phyloP scores from a whole-genome alignment of 1,140 invertebrate species.

The Bemisia tabaci region DNA sequence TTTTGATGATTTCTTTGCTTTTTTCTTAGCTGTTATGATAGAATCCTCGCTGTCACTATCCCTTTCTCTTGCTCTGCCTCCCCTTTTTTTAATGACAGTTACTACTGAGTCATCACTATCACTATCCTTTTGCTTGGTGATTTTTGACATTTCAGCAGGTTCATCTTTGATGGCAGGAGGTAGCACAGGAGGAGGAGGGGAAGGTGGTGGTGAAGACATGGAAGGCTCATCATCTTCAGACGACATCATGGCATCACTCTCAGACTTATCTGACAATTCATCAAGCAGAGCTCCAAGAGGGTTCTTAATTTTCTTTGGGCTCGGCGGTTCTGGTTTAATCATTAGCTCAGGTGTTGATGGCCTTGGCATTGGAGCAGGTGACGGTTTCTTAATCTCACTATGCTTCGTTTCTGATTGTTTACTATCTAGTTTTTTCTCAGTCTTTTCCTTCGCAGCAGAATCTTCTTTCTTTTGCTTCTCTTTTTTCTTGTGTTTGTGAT shows the following conservation, averaged over 20 bases:
- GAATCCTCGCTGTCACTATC: background rate
- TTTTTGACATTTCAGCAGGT: background rate
- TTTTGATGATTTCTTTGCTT: background rate
- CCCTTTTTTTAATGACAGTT: too few relatives aligned
- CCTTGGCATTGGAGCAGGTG: constrained; percentile 28
- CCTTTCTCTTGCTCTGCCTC: too few relatives aligned
- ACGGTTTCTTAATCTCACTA: constrained; percentile 21
- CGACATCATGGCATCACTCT: constrained; percentile 14
- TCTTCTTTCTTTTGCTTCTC: constrained; percentile 35
- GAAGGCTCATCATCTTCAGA: constrained; percentile 5
- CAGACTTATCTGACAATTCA: constrained; percentile 11
- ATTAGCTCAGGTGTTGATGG: constrained; percentile 28
- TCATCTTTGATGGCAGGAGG: background rate
- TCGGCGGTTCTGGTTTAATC: constrained; percentile 29
- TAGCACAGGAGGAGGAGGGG: background rate
- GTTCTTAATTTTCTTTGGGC: constrained; percentile 10
- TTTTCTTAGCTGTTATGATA: background rate
- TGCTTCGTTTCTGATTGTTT: constrained; percentile 13
- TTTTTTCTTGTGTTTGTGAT: constrained; percentile 32
- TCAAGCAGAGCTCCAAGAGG: constrained; percentile 17
- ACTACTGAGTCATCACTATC: background rate
- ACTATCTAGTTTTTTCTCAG: constrained; percentile 24
- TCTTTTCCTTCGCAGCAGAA: constrained; percentile 35
- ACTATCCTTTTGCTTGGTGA: background rate
- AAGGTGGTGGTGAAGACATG: background rate